Evolutionary conservation across 2,797 vertebrate genomes (phyloP).

Genomic region (Eulemur mongoz): DNA sequence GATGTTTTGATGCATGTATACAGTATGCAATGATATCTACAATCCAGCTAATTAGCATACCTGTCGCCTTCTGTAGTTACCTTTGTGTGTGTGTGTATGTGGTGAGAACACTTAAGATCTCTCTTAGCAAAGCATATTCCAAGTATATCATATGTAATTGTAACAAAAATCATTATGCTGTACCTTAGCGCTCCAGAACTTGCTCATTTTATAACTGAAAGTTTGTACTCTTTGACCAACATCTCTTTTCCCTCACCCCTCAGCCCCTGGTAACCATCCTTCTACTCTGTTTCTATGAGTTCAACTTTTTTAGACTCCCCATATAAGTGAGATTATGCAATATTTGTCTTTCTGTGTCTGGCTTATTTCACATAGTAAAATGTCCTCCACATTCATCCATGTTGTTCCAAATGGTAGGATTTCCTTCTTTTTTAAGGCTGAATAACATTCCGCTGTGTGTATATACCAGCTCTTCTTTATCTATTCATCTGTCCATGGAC

Average conservation of each 20-base stretch:
- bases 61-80: background rate
- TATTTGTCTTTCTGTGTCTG: background rate
- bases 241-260: background rate
- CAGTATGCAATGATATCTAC: background rate
- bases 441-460: background rate
- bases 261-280: background rate
- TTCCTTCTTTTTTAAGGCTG: background rate
- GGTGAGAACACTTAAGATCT: background rate
- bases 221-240: background rate
- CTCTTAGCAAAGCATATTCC: background rate
- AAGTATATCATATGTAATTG: background rate
- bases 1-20: background rate
- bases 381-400: background rate
- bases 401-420: background rate
- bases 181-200: background rate
- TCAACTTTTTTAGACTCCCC: background rate
- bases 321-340: background rate
- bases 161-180: background rate
- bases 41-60: background rate
- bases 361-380: background rate
- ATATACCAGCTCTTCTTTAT: background rate
- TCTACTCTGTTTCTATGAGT: background rate
- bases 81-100: background rate
- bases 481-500: background rate
- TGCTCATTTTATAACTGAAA: background rate